Conservation (phyloP, 2,797 vertebrate species). For the Ficedula albicollis region DNA sequence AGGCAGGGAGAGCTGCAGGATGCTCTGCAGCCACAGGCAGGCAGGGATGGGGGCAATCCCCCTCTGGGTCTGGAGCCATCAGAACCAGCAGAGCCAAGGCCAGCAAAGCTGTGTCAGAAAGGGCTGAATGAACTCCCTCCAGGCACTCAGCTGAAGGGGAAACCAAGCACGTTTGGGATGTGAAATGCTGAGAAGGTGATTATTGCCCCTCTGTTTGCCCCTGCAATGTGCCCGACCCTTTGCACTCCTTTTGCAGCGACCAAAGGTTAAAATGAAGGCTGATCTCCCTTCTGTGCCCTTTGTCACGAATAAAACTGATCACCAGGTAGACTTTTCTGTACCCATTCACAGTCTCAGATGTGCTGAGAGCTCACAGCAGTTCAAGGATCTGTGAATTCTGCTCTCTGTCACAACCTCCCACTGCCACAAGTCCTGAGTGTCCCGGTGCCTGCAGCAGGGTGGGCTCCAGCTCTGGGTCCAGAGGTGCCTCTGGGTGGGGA, state of each 20-base stretch:
- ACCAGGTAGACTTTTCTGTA: neutral
- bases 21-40: neutral
- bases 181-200: neutral
- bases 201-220: neutral
- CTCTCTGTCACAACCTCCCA: neutral
- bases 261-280: neutral
- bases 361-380: neutral
- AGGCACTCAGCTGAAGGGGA: neutral
- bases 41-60: neutral
- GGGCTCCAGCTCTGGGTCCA: neutral
- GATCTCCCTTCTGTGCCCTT: neutral
- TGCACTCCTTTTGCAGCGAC: neutral
- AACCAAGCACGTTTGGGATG: neutral
- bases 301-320: neutral
- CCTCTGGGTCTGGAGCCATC: neutral
- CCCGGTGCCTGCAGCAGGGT: neutral
- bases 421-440: neutral
- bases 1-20: neutral
- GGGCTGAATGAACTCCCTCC: neutral
- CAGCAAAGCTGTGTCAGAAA: neutral
- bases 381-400: neutral
- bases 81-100: neutral
- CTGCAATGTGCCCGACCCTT: neutral
- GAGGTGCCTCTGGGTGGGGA: neutral
- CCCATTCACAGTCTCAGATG: neutral